phyloP scores from a whole-genome alignment of 2,797 vertebrate species.

The Mionectes olivaceus region DNA sequence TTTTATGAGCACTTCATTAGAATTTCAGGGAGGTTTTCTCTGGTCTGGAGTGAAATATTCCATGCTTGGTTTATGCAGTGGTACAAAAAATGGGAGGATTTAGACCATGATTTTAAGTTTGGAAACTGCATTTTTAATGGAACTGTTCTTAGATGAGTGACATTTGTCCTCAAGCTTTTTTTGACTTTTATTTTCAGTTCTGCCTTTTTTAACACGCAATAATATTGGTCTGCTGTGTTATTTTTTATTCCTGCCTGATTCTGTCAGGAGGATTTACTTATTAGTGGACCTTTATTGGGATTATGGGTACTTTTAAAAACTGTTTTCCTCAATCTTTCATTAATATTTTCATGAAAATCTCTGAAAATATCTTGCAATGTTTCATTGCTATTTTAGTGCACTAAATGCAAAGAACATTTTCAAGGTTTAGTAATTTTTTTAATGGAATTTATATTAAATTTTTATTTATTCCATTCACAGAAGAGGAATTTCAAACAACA shows the following conservation, averaged over 20 bases:
- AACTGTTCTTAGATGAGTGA: not conserved
- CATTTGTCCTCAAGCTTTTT: not conserved
- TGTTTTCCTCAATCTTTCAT: not conserved
- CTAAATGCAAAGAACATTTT: not conserved
- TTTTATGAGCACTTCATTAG: not conserved
- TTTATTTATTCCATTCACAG: not conserved
- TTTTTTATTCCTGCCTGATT: not conserved
- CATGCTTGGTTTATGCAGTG: not conserved
- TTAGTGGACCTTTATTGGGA: not conserved
- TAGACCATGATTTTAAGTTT: not conserved
- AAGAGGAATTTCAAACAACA: not conserved
- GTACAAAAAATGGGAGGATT: not conserved
- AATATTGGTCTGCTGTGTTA: not conserved
- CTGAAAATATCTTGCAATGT: not conserved
- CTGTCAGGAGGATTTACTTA: not conserved
- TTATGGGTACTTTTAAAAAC: not conserved
- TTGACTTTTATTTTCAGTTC: not conserved
- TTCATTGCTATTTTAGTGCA: not conserved
- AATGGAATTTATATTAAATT: not conserved
- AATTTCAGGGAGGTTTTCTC: not conserved
- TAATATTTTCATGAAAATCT: not conserved
- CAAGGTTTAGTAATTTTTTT: not conserved
- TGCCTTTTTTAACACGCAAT: not conserved
- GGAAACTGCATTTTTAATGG: not conserved
- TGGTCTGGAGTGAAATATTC: not conserved